Evolutionary conservation across 2,113 vertebrate species (phyloP), one percentile per base, ranked within the genome.

Genomic region (Megaleporinus macrocephalus): DNA sequence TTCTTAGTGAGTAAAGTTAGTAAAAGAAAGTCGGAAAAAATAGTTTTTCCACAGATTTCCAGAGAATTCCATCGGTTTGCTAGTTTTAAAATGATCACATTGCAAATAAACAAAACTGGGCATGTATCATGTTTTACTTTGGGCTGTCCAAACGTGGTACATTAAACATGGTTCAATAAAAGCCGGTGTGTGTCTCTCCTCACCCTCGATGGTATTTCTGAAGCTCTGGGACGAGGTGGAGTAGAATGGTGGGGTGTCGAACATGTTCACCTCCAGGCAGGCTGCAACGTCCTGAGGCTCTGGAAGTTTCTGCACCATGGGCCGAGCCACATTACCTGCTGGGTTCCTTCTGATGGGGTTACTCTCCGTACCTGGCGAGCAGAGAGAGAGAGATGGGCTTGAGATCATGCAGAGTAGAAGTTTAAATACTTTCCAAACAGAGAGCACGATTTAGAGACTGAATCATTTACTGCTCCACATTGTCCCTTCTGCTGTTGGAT

Each of bases 151-250:
- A 44, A 1, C 41, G 5, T 44, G 5, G 41, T 9, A 10, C 41
- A 44, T 44, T 11, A 44, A 9, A 11, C 41, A 44, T 10, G 5
- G 41, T 4, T 44, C 41, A 44, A 9, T 44, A 44, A 44, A 44
- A 10, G 4, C 4, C 1, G 1, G 26, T 73, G 11, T 12, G 33
- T 24, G 33, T 61, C 44, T 29, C 59, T 59, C 86, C 49, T 15
- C 87, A 94, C 98, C 98, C 95, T 99, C 98, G 2, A 99, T 89
- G 20, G 96, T 94, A 90, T 99, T 99, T 66, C 98, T 94, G 87
- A 99, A 99, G 86, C 98, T 99, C 73, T 97, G 95, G 1, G 96
- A 93, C 69, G 98, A 99, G 76, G 97, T 97, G 87, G 97, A 99
- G 85, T 97, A 99, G 89, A 95, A 99, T 22, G 98, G 98, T 4